Evolutionary conservation across 1,140 invertebrate genomes (phyloP).

Genomic region (Nasonia giraulti): DNA sequence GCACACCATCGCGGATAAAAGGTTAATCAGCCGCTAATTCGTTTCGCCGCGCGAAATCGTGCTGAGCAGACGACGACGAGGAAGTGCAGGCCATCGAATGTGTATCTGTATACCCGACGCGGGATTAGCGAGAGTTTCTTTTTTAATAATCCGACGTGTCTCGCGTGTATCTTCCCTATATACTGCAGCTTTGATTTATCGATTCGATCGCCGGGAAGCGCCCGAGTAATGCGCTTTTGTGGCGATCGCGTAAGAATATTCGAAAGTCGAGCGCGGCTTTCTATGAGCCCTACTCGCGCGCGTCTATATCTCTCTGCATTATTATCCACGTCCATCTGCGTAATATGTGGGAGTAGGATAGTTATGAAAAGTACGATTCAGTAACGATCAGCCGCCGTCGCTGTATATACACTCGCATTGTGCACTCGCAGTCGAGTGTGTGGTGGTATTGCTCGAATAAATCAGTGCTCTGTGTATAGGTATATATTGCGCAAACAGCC

Average conservation of each 20-base stretch:
- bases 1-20: not conserved
- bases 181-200: conserved; percentile 9
- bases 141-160: not conserved
- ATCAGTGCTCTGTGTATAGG: not conserved
- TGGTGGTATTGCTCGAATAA: not conserved
- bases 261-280: too few relatives aligned
- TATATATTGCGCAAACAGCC: not conserved
- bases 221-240: too few relatives aligned
- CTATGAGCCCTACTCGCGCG: not conserved
- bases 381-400: not conserved
- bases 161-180: not conserved
- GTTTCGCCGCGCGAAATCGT: not conserved
- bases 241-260: too few relatives aligned
- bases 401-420: not conserved
- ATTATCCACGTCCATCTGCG: not conserved
- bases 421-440: not conserved
- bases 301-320: too few relatives aligned
- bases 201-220: not conserved
- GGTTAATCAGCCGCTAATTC: conserved; percentile 30
- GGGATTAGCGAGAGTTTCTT: conserved; percentile 10
- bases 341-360: not conserved
- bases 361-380: not conserved
- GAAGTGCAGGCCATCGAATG: not conserved
- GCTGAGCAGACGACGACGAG: not conserved
- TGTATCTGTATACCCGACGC: too few relatives aligned